Conservation (phyloP, 2,797 vertebrate species). For the Xenopus petersii region DNA sequence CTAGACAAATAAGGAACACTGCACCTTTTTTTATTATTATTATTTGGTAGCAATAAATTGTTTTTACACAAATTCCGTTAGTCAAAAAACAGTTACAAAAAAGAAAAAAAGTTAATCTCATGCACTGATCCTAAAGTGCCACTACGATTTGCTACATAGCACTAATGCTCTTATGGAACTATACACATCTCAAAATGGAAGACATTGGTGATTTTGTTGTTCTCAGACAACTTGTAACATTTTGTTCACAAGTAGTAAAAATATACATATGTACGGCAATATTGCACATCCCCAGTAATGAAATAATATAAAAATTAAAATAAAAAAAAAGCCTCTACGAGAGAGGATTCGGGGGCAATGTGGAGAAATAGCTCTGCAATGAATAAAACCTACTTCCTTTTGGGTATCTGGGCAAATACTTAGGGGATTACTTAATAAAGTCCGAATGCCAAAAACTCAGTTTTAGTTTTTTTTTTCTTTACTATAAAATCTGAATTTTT, state of each 20-base stretch:
- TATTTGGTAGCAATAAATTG: slow-evolving; percentile 61
- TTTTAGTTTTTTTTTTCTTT: too few relatives aligned
- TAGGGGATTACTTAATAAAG: too few relatives aligned
- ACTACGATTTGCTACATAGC: slow-evolving; percentile 89
- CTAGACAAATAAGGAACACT: slow-evolving; percentile 58
- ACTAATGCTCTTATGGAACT: slow-evolving; percentile 93
- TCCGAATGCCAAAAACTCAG: too few relatives aligned
- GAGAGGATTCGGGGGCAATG: neutral
- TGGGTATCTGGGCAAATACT: too few relatives aligned
- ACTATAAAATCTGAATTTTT: too few relatives aligned
- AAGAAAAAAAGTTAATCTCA: slow-evolving; percentile 85
- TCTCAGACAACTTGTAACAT: slow-evolving; percentile 99
- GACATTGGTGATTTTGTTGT: slow-evolving; percentile 99
- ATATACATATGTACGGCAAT: slow-evolving; percentile 79
- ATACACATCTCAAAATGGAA: slow-evolving; percentile 99
- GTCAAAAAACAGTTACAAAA: slow-evolving; percentile 60
- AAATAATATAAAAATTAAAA: neutral
- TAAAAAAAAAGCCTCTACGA: neutral
- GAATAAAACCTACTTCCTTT: neutral
- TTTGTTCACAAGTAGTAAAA: slow-evolving; percentile 96
- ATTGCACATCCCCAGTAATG: slow-evolving; percentile 87
- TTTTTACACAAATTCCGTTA: slow-evolving; percentile 44
- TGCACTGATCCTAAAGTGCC: slow-evolving; percentile 90
- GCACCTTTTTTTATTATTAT: slow-evolving; percentile 58
- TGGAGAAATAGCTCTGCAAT: neutral